Base-by-base conservation (phyloP, 1,140 invertebrate genomes). In the Drosophila tristis region DNA sequence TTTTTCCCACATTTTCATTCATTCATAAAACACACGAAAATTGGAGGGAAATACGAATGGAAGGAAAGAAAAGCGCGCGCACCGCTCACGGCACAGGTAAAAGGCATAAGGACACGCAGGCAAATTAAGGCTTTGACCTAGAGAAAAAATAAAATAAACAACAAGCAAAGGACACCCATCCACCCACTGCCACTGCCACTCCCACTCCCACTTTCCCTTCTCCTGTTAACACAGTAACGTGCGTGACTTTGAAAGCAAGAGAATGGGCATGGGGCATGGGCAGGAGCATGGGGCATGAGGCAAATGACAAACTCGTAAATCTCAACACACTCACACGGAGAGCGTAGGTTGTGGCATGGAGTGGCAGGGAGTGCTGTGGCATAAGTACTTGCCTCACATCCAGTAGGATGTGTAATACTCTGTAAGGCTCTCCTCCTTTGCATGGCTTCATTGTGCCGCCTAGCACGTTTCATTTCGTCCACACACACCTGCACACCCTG, bases 111-210 rank as follows among this genome's bases (percentile, higher is more conserved):
- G 61, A 64, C 75, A 62, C 60, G 75, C 68, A 84, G 76, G 79
- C 85, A 87, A 87, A 87, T 87, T 87, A 87, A 90, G 84, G 85
- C 85, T 89, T 89, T 89, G 84, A 89, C 84, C 84, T 90, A 89
- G 85, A 87, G 84, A 89, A 84, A 89, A 84, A 70, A 82, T 89
- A 89, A 75, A 86, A 82, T 43, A 70, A 85, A 84, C 45, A 70
- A 13, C 11, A 59, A 63, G 42, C 66, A 71, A 60, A 53, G 54
- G 43, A 60, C 31, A 13, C 45, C 20, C 58, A 25, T 25, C 23
- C 23, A 25, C 23, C 48, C 44, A 56, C 25, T 54, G 25, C 26
- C 55, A 57, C 35, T 6, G 35, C 25, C 54, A 20, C 44, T 6
- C 44, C 31, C 48, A 20, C 42, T 42, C 11, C 35, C 35, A 13